Conservation (phyloP, 2,113 vertebrate genomes). For the Nymphicus hollandicus region DNA sequence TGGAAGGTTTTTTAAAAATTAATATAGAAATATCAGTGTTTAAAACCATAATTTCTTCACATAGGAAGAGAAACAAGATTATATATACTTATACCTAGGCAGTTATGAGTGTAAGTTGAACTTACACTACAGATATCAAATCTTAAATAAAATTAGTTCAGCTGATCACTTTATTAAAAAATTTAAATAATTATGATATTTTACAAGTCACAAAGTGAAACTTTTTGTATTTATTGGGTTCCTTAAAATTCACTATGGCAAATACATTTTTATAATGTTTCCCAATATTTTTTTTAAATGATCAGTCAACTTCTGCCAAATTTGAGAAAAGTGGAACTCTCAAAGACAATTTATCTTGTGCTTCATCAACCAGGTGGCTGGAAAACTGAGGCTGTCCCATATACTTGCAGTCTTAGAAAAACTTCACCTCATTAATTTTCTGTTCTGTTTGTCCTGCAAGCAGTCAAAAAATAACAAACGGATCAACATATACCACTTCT, state of each 20-base stretch:
- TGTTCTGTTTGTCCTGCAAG: neutral
- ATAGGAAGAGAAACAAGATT: neutral
- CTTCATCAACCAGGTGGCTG: neutral
- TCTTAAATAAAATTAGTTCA: neutral
- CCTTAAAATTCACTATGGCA: neutral
- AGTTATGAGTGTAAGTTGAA: neutral
- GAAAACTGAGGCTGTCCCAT: neutral
- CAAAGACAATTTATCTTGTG: neutral
- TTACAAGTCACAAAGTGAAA: neutral
- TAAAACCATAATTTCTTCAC: neutral
- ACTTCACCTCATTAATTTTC: neutral
- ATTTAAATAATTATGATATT: neutral
- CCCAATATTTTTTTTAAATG: neutral
- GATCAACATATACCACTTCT: neutral
- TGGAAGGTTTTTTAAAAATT: neutral
- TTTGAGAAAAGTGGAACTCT: neutral
- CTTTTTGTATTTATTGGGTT: neutral
- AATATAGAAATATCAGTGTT: neutral
- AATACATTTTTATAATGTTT: neutral
- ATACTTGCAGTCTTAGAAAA: neutral
- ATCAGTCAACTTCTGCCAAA: neutral
- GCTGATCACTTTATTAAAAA: neutral
- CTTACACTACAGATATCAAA: neutral
- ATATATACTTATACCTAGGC: neutral
- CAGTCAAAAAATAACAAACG: neutral